Conservation (phyloP, 2,797 vertebrate genomes). For the Sebastes trivittatus region DNA sequence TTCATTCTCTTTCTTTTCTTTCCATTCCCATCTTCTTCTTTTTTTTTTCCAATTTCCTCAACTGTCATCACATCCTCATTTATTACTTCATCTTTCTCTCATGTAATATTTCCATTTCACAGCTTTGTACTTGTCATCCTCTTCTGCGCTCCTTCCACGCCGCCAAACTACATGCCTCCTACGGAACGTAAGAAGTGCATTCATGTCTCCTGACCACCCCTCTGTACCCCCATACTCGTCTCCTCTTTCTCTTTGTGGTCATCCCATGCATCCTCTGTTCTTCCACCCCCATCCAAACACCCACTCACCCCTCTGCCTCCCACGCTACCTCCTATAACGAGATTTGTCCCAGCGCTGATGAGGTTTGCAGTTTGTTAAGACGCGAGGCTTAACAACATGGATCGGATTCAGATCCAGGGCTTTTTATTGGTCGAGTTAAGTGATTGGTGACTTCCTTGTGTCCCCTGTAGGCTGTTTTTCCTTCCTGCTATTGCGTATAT, state of each 20-base stretch:
- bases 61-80: slow-evolving; percentile 22
- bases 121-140: slow-evolving; percentile 64
- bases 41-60: slow-evolving; percentile 3
- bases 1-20: slow-evolving; percentile 64
- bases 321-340: slow-evolving; percentile 34
- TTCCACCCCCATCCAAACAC: slow-evolving; percentile 24
- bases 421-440: slow-evolving; percentile 44
- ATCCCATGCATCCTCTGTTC: slow-evolving; percentile 48
- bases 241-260: slow-evolving; percentile 38
- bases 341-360: slow-evolving; percentile 47
- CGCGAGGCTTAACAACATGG: slow-evolving; percentile 70
- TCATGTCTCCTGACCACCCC: slow-evolving; percentile 22
- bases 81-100: slow-evolving; percentile 28
- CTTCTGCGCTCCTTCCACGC: slow-evolving; percentile 56
- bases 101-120: slow-evolving; percentile 61
- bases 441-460: slow-evolving; percentile 59
- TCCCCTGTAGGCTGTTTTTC: slow-evolving; percentile 50
- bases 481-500: slow-evolving; percentile 46
- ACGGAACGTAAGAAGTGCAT: slow-evolving; percentile 72
- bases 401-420: slow-evolving; percentile 57
- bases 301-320: slow-evolving; percentile 33
- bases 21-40: slow-evolving; percentile 39
- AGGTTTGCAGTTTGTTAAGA: slow-evolving; percentile 77
- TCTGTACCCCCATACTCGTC: slow-evolving; percentile 1
- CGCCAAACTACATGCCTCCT: slow-evolving; percentile 58